Conservation (phyloP, 2,797 vertebrate species). For the Micrastur ruficollis region DNA sequence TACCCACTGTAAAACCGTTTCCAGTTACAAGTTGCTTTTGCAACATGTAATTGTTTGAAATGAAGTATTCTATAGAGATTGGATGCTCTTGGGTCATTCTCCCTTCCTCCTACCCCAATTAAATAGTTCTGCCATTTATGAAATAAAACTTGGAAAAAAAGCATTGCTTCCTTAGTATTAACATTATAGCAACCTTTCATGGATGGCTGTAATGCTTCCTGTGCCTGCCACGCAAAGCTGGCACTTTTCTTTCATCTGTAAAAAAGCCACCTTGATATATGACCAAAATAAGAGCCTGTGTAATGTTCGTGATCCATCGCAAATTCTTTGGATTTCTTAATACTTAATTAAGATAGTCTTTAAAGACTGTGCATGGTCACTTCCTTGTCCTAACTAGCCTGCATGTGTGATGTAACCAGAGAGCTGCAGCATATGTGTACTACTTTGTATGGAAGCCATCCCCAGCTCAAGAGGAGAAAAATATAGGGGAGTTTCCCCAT, state of each 20-base stretch:
- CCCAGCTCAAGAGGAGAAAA: neutral
- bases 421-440: neutral
- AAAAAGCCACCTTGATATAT: neutral
- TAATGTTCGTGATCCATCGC: neutral
- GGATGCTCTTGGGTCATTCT: neutral
- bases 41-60: neutral
- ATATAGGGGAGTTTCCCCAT: neutral
- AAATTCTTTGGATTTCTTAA: neutral
- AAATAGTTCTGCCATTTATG: neutral
- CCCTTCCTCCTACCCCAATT: neutral
- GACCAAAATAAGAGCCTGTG: neutral
- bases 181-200: neutral
- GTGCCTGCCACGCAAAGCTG: neutral
- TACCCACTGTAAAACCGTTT: neutral
- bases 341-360: neutral
- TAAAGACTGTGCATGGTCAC: fast-evolving
- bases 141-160: neutral
- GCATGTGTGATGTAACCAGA: neutral
- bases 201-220: neutral
- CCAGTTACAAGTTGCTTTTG: neutral
- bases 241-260: neutral
- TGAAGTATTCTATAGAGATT: neutral
- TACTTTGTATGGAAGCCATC: neutral
- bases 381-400: neutral
- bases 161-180: neutral